phyloP scores from a whole-genome alignment of 1,140 invertebrate species.

The Streblospio benedicti region DNA sequence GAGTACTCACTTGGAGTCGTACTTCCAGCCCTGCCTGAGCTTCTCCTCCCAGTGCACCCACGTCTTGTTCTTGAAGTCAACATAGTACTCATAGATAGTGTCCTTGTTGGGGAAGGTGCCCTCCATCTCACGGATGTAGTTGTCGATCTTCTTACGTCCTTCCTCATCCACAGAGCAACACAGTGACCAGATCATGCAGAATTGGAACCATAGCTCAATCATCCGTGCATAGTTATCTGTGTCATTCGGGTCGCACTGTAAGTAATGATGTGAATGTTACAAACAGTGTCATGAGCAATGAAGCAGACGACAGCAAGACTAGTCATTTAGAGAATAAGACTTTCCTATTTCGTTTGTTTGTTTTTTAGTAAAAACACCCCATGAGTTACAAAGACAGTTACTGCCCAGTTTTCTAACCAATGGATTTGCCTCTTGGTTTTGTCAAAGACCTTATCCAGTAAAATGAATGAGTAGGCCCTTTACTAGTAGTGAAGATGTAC shows the following conservation, averaged over 20 bases:
- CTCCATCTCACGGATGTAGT: slow-evolving; percentile 71
- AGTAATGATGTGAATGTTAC: background rate
- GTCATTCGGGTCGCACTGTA: slow-evolving; percentile 38
- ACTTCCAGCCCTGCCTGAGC: slow-evolving; percentile 62
- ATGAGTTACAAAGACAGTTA: no score
- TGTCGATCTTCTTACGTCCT: slow-evolving; percentile 68
- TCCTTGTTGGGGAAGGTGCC: slow-evolving; percentile 73
- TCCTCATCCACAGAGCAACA: slow-evolving; percentile 69
- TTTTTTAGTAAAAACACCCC: no score
- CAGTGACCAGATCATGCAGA: slow-evolving; percentile 71
- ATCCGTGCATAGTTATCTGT: slow-evolving; percentile 47
- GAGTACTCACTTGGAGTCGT: slow-evolving; percentile 54
- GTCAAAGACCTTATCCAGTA: no score
- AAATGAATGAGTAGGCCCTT: no score
- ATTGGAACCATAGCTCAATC: slow-evolving; percentile 70
- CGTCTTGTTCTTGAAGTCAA: slow-evolving; percentile 59
- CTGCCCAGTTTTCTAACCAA: no score
- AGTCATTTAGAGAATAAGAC: no score
- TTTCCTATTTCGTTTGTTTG: no score
- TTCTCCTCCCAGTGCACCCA: slow-evolving; percentile 71
- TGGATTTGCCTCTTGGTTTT: no score
- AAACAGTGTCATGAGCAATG: background rate
- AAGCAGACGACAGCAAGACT: no score
- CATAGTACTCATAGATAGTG: slow-evolving; percentile 76
- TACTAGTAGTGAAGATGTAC: no score